Percentiles rank a stretch among this genome's conserved stretches.
Evolutionary conservation across 1,140 invertebrate species (phyloP).

Genomic region (Ctenoplectra terminalis): DNA sequence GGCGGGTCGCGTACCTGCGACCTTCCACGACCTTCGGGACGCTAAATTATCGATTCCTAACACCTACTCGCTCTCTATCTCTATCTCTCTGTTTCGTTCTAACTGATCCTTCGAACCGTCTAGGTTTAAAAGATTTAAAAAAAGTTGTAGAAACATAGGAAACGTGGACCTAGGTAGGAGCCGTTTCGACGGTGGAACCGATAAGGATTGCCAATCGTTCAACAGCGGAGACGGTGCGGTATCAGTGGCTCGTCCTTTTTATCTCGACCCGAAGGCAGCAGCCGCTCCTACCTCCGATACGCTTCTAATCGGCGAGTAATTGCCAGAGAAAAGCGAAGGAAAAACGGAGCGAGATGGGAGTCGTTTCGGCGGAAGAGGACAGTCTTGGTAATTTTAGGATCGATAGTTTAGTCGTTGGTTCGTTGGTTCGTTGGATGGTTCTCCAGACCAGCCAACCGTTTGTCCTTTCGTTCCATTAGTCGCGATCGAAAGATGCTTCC

Average conservation of each 20-base stretch:
- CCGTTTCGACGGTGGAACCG: background rate
- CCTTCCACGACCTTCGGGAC: too few species aligned
- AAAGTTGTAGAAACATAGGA: too few species aligned
- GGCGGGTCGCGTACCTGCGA: too few species aligned
- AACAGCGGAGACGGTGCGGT: background rate
- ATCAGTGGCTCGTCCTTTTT: too few species aligned
- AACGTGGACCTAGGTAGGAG: too few species aligned
- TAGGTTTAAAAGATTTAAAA: too few species aligned
- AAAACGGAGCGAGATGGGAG: background rate
- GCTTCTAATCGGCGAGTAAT: slow-evolving; percentile 26
- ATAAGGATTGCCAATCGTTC: background rate
- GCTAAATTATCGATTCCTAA: too few species aligned
- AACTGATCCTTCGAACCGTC: too few species aligned
- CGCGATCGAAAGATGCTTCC: slow-evolving; percentile 53
- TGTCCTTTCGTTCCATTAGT: slow-evolving; percentile 65
- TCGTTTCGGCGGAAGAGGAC: slow-evolving; percentile 1
- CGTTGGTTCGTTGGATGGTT: slow-evolving; percentile 36
- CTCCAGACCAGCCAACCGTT: slow-evolving; percentile 9
- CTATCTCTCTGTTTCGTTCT: too few species aligned
- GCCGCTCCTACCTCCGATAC: background rate
- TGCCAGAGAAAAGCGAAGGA: background rate
- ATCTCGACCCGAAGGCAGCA: background rate
- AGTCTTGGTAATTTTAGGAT: slow-evolving; percentile 38
- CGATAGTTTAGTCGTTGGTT: slow-evolving; percentile 37
- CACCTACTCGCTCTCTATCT: too few species aligned